Conservation (phyloP, 2,113 vertebrate genomes). For the Triplophysa rosa region DNA sequence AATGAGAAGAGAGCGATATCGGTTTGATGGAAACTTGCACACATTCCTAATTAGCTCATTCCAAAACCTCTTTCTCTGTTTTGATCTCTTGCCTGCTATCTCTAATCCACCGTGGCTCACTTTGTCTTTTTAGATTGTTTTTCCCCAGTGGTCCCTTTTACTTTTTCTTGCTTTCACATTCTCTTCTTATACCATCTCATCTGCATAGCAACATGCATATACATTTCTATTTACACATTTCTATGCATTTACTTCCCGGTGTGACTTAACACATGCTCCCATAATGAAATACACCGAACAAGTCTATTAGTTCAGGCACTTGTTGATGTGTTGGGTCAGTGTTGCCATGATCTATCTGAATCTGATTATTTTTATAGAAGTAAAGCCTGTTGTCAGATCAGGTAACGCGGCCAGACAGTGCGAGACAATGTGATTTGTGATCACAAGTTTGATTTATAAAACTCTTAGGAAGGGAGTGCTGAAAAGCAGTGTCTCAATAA, state of each 20-base stretch:
- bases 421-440: neutral
- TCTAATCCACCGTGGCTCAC: neutral
- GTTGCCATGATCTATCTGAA: neutral
- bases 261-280: neutral
- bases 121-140: neutral
- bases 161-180: neutral
- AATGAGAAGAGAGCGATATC: neutral
- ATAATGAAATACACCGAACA: neutral
- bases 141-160: neutral
- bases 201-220: neutral
- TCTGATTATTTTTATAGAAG: neutral
- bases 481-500: neutral
- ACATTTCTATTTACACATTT: too few relatives aligned
- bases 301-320: too few relatives aligned
- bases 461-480: neutral
- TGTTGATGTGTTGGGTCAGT: too few relatives aligned
- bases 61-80: conserved; percentile 7
- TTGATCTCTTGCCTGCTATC: conserved; percentile 7
- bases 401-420: neutral
- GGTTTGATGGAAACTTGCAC: neutral
- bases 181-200: neutral
- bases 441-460: neutral
- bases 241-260: neutral
- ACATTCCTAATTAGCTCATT: conserved; percentile 23
- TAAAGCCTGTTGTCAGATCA: neutral